Evolutionary conservation across 2,797 vertebrate species (phyloP), one percentile per base, ranked within the genome.

Genomic region (Anguilla megastoma): DNA sequence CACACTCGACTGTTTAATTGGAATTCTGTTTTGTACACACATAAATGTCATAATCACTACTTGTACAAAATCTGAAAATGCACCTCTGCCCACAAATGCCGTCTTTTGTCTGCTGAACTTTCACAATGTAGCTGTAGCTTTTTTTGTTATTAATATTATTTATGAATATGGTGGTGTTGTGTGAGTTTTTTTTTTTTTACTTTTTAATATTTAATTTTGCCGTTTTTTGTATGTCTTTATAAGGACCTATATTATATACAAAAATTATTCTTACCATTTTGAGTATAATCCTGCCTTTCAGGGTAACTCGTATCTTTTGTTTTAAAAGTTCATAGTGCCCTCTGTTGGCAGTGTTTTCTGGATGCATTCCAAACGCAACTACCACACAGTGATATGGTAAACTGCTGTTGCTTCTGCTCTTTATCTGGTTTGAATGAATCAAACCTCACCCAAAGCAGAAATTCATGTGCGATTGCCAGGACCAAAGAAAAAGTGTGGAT

Each of bases 401-500:
- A 88, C 87, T 87, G 60, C 87, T 60, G 80, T 86, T 87, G 76
- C 21, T 33, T 86, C 84, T 76, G 16, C 24, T n/a, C 10, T 41
- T 85, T 89, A 84, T 76, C 60, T 88, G 82, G 27, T 88, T 85
- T 84, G n/a, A 66, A 85, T 76, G 90, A 66, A 85, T 41, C 21
- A 33, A 24, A 85, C 79, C n/a, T 3, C 21, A 50, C 48, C 58
- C 71, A 27, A 84, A 50, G 63, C 71, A 66, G 87, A 54, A 91
- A 90, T 91, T 92, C 90, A 84, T 86, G 86, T 89, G 86, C 94
- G 93, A 93, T 90, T 93, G 86, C 86, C 90, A 69, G 95, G 94
- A 96, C 95, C 95, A 96, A 95, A 95, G 94, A 94, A 89, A 33
- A n/a, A 52, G 50, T 90, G 88, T 90, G 90, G 85, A 30, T 60